Evolutionary conservation across 92 coral and sea anemone species (phyloP).

Genomic region (Epizoanthus illoricatus): DNA sequence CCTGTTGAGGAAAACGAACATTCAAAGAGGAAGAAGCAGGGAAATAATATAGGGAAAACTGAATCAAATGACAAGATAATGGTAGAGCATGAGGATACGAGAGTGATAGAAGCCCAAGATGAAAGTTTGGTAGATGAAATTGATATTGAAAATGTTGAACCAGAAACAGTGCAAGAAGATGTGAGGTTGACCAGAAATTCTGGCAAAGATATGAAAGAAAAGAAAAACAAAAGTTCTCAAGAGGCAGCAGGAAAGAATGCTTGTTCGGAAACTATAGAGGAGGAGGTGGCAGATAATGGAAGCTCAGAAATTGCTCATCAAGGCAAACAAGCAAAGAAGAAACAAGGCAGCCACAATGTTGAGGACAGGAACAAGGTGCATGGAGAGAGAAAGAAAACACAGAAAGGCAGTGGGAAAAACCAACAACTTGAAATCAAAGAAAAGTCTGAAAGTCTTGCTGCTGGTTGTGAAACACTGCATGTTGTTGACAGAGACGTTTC

Average conservation of each 20-base stretch:
- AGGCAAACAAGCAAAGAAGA: too few species aligned
- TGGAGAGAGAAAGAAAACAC: not conserved
- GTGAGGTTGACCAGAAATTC: not conserved
- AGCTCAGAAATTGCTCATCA: not conserved
- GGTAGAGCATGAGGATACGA: not conserved
- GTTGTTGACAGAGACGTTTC: not conserved
- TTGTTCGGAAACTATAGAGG: not conserved
- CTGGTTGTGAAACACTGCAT: not conserved
- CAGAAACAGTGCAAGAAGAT: not conserved
- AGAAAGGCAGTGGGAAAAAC: not conserved
- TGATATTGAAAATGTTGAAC: not conserved
- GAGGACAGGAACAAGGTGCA: constrained; percentile 4
- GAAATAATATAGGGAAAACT: not conserved
- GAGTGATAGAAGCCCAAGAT: not conserved
- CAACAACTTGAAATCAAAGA: constrained; percentile 5
- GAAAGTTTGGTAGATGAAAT: not conserved
- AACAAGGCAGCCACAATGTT: not conserved
- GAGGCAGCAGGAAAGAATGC: not conserved
- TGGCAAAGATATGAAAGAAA: not conserved
- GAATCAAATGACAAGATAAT: not conserved
- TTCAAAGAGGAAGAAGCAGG: not conserved
- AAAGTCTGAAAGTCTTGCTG: not conserved
- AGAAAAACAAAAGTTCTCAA: not conserved
- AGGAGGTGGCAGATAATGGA: not conserved
- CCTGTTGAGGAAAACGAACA: not conserved